Base-by-base conservation (phyloP, 2,888 invertebrate genomes). In the Minunthozetes semirufus region DNA sequence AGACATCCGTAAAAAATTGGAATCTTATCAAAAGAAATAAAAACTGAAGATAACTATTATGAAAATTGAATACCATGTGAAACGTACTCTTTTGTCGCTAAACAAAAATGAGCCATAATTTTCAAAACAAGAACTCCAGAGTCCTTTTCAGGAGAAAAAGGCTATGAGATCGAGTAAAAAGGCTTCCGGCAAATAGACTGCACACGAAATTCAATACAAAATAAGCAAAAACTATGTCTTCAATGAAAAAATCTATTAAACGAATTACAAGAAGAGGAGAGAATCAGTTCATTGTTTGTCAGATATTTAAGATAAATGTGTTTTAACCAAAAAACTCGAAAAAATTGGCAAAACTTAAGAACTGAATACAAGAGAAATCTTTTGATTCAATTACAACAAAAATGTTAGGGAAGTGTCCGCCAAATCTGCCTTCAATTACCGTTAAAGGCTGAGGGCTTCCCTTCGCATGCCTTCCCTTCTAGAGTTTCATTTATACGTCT, bases 271-370 rank as follows among this genome's bases (percentile, higher is more conserved):
- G 29, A 68, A 38, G 17, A 27, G 61, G 15, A 42, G 19, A 68
- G 22, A 70, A 70, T 70, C 46, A 70, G 70, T 48, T 48, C 48
- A 70, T 70, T 70, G 70, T 70, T 70, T 70, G 70, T 9, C 27
- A 70, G 19, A 66, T 19, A 38, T 38, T 61, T 19, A 17, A 61
- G 29, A 61, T 61, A 61, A 61, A 61, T 27, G 25, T 17, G 15
- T 19, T 56, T 56, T 22, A 25, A 17, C n/a, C 17, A 4, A 9
- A 22, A 19, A 56, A 56, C 56, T 22, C 22, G 25, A 25, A 25
- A 56, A 19, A 56, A 4, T 56, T 56, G 11, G 50, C 19, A 42
- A 13, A 42, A 42, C 42, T 42, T 42, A n/a, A n/a, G n/a, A n/a
- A n/a, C n/a, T n/a, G 42, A 42, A 42, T 42, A 42, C 42, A 6